phyloP scores from a whole-genome alignment of 2,113 vertebrate species.

The Lophotis ruficrista region DNA sequence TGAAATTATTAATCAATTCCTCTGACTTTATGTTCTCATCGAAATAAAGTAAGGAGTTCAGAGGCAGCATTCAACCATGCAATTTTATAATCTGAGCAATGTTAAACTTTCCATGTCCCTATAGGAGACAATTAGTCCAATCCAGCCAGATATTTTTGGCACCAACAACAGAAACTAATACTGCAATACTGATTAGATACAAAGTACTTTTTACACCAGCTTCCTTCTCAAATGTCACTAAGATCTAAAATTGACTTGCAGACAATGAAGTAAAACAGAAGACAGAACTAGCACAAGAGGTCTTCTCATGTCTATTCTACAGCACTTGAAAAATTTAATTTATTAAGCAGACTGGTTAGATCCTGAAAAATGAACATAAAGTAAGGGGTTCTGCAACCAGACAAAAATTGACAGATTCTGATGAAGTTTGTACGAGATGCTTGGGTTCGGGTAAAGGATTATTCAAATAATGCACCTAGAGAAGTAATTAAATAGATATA shows the following conservation, averaged over 20 bases:
- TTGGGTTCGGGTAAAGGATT: background rate
- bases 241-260: background rate
- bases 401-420: background rate
- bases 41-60: background rate
- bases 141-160: background rate
- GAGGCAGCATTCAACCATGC: background rate
- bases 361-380: background rate
- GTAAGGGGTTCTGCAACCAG: background rate
- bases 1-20: background rate
- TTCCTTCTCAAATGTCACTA: background rate
- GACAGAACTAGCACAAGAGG: background rate
- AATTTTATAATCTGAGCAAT: background rate
- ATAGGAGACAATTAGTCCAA: background rate
- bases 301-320: background rate
- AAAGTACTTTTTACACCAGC: background rate
- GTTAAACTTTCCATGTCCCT: background rate
- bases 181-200: background rate
- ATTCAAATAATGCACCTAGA: background rate
- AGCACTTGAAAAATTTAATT: background rate
- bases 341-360: background rate
- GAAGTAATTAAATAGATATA: background rate
- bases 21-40: background rate
- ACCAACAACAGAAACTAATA: background rate
- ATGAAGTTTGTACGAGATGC: background rate
- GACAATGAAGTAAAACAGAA: background rate